Conservation (phyloP, 1,140 invertebrate species). For the Metopolophium dirhodum region DNA sequence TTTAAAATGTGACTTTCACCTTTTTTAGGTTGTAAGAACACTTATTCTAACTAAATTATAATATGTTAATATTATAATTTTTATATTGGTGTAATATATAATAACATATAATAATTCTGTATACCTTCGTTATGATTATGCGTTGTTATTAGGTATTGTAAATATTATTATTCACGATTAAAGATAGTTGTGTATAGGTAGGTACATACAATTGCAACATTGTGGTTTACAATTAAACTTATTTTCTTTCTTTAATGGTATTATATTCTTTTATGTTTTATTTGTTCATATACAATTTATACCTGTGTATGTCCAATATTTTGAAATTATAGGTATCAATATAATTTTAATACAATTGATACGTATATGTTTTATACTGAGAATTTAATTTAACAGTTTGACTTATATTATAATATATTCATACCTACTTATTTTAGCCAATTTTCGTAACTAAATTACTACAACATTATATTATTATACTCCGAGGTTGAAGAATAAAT, state of each 20-base stretch:
- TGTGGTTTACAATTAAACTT: neutral
- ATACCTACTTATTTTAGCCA: neutral
- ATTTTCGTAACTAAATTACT: neutral
- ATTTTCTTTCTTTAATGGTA: no score
- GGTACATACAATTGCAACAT: neutral
- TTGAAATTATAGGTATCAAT: no score
- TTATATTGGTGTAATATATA: neutral
- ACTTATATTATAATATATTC: neutral
- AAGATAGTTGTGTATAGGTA: neutral
- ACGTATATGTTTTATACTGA: neutral
- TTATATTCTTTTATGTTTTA: no score
- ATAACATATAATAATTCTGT: no score
- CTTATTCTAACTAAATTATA: neutral
- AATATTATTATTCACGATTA: no score
- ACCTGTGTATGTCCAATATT: no score
- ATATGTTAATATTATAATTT: neutral
- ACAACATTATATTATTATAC: neutral
- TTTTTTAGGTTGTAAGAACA: neutral
- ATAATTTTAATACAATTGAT: no score
- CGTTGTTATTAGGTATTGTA: neutral
- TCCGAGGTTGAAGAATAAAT: neutral
- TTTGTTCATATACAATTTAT: no score
- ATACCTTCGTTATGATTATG: no score
- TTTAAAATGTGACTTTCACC: neutral
- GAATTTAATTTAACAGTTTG: neutral